Conservation (phyloP, 2,113 vertebrate species). For the Elephantulus edwardii region DNA sequence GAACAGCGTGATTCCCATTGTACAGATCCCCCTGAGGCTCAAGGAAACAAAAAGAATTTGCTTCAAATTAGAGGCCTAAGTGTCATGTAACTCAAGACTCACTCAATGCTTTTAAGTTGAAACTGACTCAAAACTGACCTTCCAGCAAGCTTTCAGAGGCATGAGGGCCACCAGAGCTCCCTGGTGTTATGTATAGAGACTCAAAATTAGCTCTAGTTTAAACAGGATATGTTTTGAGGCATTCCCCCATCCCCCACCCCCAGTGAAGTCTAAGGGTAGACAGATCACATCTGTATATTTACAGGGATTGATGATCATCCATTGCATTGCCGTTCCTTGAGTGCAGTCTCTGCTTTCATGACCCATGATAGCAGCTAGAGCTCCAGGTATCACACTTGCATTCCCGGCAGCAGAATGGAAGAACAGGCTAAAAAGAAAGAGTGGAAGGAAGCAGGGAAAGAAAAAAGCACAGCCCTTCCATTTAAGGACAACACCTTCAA, state of each 20-base stretch:
- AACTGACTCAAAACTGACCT: no score
- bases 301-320: not conserved
- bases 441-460: not conserved
- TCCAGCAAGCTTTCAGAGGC: no score
- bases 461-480: not conserved
- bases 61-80: not conserved
- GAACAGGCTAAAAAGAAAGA: not conserved
- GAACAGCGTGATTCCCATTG: not conserved
- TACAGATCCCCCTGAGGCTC: constrained; percentile 7
- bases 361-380: not conserved
- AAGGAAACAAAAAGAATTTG: constrained; percentile 1
- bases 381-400: not conserved
- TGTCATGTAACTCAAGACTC: no score
- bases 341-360: not conserved
- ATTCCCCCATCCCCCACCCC: no score
- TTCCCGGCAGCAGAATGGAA: constrained; percentile 29
- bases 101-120: no score
- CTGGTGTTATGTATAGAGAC: not conserved
- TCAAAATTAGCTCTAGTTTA: constrained; percentile 24
- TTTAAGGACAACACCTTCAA: not conserved
- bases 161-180: no score
- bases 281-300: constrained; percentile 33
- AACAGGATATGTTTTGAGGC: constrained; percentile 9
- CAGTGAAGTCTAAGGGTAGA: not conserved
- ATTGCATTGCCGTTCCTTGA: not conserved